A percentile compares a stretch with the other conserved stretches of the same genome.
Conservation (phyloP, 2,888 invertebrate genomes). For the Thysanoteuthis rhombus region DNA sequence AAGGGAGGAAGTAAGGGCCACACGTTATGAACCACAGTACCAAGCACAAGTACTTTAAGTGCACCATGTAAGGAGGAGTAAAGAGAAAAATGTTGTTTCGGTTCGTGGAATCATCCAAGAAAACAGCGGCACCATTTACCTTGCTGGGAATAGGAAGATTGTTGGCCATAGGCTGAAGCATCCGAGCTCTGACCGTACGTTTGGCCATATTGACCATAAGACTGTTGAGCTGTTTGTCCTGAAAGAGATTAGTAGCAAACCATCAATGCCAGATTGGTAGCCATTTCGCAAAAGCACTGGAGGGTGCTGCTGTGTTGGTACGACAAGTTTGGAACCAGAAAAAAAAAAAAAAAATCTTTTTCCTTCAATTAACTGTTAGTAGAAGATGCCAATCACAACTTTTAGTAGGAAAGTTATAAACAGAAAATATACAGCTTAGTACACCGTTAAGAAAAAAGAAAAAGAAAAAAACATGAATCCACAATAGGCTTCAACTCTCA, state of each 20-base stretch:
- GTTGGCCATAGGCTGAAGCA: constrained; percentile 24
- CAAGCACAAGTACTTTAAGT: background rate
- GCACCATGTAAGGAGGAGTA: background rate
- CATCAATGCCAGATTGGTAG: background rate
- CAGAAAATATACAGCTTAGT: background rate
- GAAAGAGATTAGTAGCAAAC: constrained; percentile 29
- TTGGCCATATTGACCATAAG: constrained; percentile 31
- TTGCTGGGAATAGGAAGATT: constrained; percentile 32
- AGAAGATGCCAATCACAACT: background rate
- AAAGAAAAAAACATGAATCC: background rate
- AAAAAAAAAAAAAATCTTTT: too few species aligned
- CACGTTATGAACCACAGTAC: background rate
- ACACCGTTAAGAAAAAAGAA: background rate
- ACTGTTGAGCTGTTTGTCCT: constrained; percentile 29
- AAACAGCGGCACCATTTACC: constrained; percentile 15
- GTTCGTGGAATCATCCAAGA: constrained; percentile 13
- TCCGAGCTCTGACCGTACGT: constrained; percentile 32
- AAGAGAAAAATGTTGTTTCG: background rate
- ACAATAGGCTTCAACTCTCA: background rate
- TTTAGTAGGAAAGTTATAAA: background rate
- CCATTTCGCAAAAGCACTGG: background rate
- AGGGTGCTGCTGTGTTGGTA: background rate
- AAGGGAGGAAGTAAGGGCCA: background rate
- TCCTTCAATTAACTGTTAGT: background rate
- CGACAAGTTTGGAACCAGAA: background rate